Conservation (phyloP, 1,140 invertebrate genomes). For the Drosophila pruinosa region DNA sequence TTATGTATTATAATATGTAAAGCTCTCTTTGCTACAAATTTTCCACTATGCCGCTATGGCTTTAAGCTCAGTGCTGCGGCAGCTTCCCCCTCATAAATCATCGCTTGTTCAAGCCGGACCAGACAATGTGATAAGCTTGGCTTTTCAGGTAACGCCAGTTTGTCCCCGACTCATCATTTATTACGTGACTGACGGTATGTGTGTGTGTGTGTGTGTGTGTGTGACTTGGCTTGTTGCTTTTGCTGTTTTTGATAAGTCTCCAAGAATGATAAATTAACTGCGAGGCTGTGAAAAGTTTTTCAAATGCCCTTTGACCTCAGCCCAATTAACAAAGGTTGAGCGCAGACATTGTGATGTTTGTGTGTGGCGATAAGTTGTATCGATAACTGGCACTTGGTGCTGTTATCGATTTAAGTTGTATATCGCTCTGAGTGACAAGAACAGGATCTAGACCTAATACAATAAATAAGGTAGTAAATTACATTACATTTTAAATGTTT, state of each 20-base stretch:
- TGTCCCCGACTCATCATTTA: constrained; percentile 37
- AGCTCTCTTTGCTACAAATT: constrained; percentile 39
- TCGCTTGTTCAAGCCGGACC: constrained; percentile 26
- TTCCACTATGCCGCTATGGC: constrained; percentile 21
- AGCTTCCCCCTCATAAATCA: constrained; percentile 60
- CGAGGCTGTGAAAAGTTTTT: not conserved
- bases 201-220: constrained; percentile 4
- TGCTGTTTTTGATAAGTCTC: constrained; percentile 37
- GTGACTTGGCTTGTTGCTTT: constrained; percentile 17
- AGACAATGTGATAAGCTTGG: constrained; percentile 63
- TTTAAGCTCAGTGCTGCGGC: constrained; percentile 41
- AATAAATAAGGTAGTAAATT: too few relatives aligned
- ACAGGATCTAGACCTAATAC: too few relatives aligned
- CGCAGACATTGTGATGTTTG: not conserved
- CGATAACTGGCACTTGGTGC: not conserved
- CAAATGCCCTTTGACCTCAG: not conserved
- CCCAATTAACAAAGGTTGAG: not conserved
- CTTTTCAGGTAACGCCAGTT: constrained; percentile 29
- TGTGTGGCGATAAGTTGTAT: not conserved
- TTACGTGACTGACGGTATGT: constrained; percentile 22
- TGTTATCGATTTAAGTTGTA: not conserved
- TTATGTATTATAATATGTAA: constrained; percentile 49
- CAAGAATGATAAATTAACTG: constrained; percentile 40
- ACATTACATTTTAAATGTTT: too few relatives aligned
- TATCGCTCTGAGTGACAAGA: too few relatives aligned